phyloP scores from a whole-genome alignment of 2,888 invertebrate species.

The Tortrix viridana region DNA sequence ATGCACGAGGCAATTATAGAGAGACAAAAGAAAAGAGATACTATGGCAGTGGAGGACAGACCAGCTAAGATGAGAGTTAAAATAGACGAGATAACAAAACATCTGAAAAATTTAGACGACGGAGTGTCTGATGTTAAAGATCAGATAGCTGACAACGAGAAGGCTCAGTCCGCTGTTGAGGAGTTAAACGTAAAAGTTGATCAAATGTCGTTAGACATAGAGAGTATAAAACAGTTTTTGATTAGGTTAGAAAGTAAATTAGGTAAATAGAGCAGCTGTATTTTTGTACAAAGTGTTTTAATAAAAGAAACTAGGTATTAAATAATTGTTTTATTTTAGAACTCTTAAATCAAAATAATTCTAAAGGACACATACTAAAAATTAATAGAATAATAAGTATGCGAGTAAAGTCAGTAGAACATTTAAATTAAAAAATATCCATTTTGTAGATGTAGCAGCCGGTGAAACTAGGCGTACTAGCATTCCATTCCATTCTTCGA shows the following conservation, averaged over 20 bases:
- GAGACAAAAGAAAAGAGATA: slow-evolving; percentile 46
- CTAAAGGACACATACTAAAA: too few relatives aligned
- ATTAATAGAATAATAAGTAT: too few relatives aligned
- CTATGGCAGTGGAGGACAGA: slow-evolving; percentile 41
- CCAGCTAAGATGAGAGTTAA: slow-evolving; percentile 46
- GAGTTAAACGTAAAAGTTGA: slow-evolving; percentile 68
- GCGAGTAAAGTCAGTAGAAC: too few relatives aligned
- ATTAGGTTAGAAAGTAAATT: slow-evolving; percentile 67
- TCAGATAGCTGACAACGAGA: slow-evolving; percentile 57
- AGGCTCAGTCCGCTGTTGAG: slow-evolving; percentile 57
- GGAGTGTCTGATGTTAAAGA: slow-evolving; percentile 59
- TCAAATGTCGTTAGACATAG: slow-evolving; percentile 67
- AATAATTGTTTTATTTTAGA: not conserved
- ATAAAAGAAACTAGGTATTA: slow-evolving; percentile 1
- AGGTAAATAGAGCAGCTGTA: slow-evolving; percentile 23
- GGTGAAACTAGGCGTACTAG: too few relatives aligned
- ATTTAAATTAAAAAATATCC: too few relatives aligned
- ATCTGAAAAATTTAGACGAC: slow-evolving; percentile 63
- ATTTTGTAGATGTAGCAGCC: too few relatives aligned
- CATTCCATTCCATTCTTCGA: too few relatives aligned
- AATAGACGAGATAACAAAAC: slow-evolving; percentile 62
- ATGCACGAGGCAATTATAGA: slow-evolving; percentile 68
- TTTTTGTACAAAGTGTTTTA: slow-evolving; percentile 7
- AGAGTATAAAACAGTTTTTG: slow-evolving; percentile 64
- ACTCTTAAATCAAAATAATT: too few relatives aligned